Percentiles rank a stretch among this genome's conserved stretches.
Conservation (phyloP, 2,113 vertebrate species). For the Xyliphius kryptos region DNA sequence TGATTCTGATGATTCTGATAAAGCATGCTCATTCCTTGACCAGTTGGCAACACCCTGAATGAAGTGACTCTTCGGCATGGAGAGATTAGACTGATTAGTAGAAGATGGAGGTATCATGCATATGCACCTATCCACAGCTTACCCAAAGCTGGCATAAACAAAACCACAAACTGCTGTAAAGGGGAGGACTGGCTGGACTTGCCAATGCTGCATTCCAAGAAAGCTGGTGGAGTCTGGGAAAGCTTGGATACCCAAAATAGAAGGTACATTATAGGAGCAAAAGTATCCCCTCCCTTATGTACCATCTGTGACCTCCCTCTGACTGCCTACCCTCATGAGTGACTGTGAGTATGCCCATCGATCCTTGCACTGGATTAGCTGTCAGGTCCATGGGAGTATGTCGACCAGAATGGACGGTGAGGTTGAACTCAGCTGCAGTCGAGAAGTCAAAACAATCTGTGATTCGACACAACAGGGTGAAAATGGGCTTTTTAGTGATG, state of each 20-base stretch:
- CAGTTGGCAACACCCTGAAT: slow-evolving; percentile 51
- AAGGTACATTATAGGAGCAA: slow-evolving; percentile 57
- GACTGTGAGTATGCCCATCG: slow-evolving; percentile 84
- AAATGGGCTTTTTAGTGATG: slow-evolving; percentile 70
- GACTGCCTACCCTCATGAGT: slow-evolving; percentile 98
- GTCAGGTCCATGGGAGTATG: slow-evolving; percentile 77
- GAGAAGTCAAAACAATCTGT: slow-evolving; percentile 99
- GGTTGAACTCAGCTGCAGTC: slow-evolving; percentile 86
- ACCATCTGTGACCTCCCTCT: slow-evolving; percentile 79
- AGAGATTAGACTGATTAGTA: slow-evolving; percentile 46
- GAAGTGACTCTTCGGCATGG: slow-evolving; percentile 41
- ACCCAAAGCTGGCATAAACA: slow-evolving; percentile 57
- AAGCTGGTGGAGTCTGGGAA: slow-evolving; percentile 56
- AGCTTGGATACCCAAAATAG: slow-evolving; percentile 53
- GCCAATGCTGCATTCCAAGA: slow-evolving; percentile 20
- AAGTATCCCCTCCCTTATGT: slow-evolving; percentile 68
- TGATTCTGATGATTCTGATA: too few species aligned
- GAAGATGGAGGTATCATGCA: slow-evolving; percentile 61
- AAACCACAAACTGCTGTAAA: slow-evolving; percentile 36
- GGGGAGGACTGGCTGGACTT: slow-evolving; percentile 33
- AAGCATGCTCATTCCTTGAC: slow-evolving; percentile 81
- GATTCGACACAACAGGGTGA: slow-evolving; percentile 89
- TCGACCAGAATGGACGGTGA: slow-evolving; percentile 83
- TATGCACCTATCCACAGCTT: slow-evolving; percentile 53
- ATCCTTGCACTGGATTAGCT: slow-evolving; percentile 80